Base-by-base conservation (phyloP, 37 sponge, comb jelly and placozoan genomes). In the Hexactinellida sp. region DNA sequence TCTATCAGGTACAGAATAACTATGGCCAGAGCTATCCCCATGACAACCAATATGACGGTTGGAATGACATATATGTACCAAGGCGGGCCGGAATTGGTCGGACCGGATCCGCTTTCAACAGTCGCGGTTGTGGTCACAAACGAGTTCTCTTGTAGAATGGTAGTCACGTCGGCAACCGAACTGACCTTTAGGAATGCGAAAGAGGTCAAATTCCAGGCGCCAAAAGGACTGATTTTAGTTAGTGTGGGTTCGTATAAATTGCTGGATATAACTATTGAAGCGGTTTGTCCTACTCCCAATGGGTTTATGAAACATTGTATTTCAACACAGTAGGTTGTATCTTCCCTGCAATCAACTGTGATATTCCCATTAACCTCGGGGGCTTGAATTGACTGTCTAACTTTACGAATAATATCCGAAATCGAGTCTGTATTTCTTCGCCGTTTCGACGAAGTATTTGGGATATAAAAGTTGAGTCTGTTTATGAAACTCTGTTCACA, bases 31-130 rank as follows among this genome's bases (percentile, higher is more conserved):
- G 5, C 76, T 32, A 63, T 63, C 3, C 3, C 21, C 28, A n/a
- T 25, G 28, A 63, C 28, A n/a, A 63, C 76, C 76, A 63, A 63
- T 63, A 63, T 7, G 5, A 63, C 76, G 76, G 76, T 63, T 23
- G 76, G 76, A n/a, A 63, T 63, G 25, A 63, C 76, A 23, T 63
- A 63, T 10, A 63, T 63, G 13, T 63, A 63, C 76, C 76, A 63
- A 5, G 76, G 32, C 3, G 76, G 76, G 19, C 32, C 76, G 30
- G 3, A 21, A 28, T n/a, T 28, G 32, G 76, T 7, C 13, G 76
- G 76, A 7, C 1, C 3, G 1, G 13, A 3, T 25, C 5, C 13
- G 3, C 13, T 23, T 23, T 63, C 76, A 10, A 28, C 32, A 32
- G 1, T 63, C 34, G 13, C 76, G 3, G 13, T 63, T 21, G 76